Percentiles rank a stretch among this genome's conserved stretches.
phyloP scores from a whole-genome alignment of 1,140 invertebrate species.

The Andricus grossulariae region DNA sequence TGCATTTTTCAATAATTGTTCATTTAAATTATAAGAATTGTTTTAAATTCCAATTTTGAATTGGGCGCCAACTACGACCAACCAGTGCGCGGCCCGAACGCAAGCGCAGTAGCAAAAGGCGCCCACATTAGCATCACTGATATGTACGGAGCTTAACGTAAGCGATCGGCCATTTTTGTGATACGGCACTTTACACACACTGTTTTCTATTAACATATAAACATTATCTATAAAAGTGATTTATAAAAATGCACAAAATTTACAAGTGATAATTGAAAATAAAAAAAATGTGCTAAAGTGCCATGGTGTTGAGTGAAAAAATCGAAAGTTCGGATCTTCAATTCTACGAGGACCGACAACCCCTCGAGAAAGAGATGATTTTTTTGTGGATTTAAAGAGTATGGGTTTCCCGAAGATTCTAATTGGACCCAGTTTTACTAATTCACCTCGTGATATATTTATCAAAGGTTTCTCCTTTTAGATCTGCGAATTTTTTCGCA shows the following conservation, averaged over 20 bases:
- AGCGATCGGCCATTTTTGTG: neutral
- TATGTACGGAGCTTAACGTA: neutral
- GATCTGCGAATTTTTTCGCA: neutral
- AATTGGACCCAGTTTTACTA: neutral
- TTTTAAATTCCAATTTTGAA: too few relatives aligned
- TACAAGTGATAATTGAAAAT: neutral
- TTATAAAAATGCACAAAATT: conserved; percentile 4
- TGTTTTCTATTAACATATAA: neutral
- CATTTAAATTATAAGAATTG: too few relatives aligned
- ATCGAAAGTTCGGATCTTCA: neutral
- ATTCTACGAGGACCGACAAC: neutral
- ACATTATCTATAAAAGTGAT: neutral
- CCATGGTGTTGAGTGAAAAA: neutral
- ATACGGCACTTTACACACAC: conserved; percentile 2
- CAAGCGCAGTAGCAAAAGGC: too few relatives aligned
- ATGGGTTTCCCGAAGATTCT: neutral
- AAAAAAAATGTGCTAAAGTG: conserved; percentile 13
- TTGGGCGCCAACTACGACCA: too few relatives aligned
- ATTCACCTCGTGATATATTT: neutral
- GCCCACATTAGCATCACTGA: too few relatives aligned
- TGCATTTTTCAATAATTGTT: too few relatives aligned
- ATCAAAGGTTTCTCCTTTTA: neutral
- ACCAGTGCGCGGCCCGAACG: too few relatives aligned
- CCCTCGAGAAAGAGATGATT: neutral
- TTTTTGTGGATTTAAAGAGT: conserved; percentile 7